phyloP scores from a whole-genome alignment of 2,797 vertebrate species.

The Centroberyx gerrardi region DNA sequence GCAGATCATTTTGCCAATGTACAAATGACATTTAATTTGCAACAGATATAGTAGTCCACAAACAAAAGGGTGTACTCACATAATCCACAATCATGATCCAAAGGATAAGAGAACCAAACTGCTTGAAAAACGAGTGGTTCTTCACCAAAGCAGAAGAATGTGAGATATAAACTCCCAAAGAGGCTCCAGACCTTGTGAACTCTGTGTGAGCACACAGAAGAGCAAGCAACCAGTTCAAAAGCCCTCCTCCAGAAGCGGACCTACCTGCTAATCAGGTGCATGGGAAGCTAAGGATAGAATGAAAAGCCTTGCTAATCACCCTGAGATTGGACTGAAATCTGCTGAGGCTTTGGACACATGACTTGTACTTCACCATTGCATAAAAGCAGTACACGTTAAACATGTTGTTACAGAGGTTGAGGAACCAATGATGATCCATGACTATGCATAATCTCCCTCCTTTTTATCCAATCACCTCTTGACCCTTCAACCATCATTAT shows the following conservation, averaged over 20 bases:
- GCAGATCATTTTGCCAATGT: neutral
- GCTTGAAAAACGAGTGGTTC: conserved; percentile 31
- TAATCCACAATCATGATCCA: conserved; percentile 49
- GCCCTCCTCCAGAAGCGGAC: conserved; percentile 64
- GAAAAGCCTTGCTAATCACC: conserved; percentile 92
- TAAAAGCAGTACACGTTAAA: conserved; percentile 74
- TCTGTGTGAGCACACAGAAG: conserved; percentile 39
- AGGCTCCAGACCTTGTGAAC: conserved; percentile 26
- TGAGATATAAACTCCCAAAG: conserved; percentile 47
- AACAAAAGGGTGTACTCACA: conserved; percentile 78
- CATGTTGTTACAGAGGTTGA: conserved; percentile 55
- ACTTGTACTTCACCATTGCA: conserved; percentile 73
- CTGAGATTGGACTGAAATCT: conserved; percentile 87
- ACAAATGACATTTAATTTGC: conserved; percentile 9
- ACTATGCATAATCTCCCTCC: conserved; percentile 32
- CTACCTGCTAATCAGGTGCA: conserved; percentile 86
- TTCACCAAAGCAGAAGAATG: conserved; percentile 27
- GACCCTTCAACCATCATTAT: conserved; percentile 4
- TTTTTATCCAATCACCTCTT: conserved; percentile 1
- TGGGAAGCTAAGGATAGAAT: conserved; percentile 91
- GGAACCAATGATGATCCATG: conserved; percentile 41
- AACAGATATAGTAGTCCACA: conserved; percentile 8
- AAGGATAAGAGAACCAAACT: conserved; percentile 26
- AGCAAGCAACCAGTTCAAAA: conserved; percentile 65
- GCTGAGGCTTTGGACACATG: conserved; percentile 85